A percentile compares a stretch with the other conserved stretches of the same genome.
Evolutionary conservation across 2,888 invertebrate species (phyloP).

Genomic region (Empis stercorea): DNA sequence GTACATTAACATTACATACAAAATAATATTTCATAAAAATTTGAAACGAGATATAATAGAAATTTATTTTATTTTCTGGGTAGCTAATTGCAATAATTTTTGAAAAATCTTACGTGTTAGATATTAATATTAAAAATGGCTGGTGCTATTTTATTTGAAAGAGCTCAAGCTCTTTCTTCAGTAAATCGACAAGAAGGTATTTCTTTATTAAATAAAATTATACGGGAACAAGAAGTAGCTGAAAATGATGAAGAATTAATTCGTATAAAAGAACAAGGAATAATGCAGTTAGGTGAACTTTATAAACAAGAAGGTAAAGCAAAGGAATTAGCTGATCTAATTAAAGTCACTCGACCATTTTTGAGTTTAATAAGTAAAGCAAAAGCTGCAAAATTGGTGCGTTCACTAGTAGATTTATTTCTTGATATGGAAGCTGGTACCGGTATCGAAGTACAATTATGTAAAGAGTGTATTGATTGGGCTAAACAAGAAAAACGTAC

Average conservation of each 20-base stretch:
- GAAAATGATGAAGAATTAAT: slow-evolving; percentile 84
- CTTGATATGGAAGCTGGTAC: slow-evolving; percentile 93
- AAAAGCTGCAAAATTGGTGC: slow-evolving; percentile 95
- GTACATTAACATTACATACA: no score
- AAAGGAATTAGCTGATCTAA: slow-evolving; percentile 80
- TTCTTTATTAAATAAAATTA: slow-evolving; percentile 61
- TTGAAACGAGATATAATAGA: no score
- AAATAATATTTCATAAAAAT: no score
- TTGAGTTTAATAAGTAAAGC: slow-evolving; percentile 93
- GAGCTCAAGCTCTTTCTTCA: slow-evolving; percentile 62
- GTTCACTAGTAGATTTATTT: slow-evolving; percentile 94
- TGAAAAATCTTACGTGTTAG: slow-evolving; percentile 2
- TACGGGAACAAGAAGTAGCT: slow-evolving; percentile 59
- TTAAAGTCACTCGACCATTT: slow-evolving; percentile 91
- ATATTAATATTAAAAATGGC: slow-evolving; percentile 49
- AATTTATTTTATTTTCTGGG: no score
- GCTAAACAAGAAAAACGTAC: slow-evolving; percentile 95
- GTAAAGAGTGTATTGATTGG: slow-evolving; percentile 99
- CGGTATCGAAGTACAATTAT: slow-evolving; percentile 84
- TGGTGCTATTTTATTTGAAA: slow-evolving; percentile 81
- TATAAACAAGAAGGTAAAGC: slow-evolving; percentile 91
- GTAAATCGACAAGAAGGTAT: slow-evolving; percentile 64
- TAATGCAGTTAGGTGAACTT: slow-evolving; percentile 80
- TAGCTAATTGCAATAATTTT: not conserved
- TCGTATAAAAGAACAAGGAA: slow-evolving; percentile 84